Conservation (phyloP, 2,888 invertebrate genomes). For the Rotaria macrura region DNA sequence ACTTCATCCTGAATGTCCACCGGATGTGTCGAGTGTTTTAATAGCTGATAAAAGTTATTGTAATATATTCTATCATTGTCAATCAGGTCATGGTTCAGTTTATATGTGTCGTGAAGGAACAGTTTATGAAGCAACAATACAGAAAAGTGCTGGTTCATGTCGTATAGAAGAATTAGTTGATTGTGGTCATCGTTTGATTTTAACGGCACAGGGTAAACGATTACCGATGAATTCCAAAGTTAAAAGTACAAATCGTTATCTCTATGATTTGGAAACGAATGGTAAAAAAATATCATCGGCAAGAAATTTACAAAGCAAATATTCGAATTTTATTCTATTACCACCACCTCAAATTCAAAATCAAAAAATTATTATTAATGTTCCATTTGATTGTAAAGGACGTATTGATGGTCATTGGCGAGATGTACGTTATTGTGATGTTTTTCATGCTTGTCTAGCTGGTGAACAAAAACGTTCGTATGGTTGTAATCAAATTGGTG, state of each 20-base stretch:
- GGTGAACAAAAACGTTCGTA: slow-evolving; percentile 28
- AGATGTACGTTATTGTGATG: slow-evolving; percentile 30
- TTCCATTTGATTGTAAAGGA: slow-evolving; percentile 28
- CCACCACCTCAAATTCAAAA: neutral
- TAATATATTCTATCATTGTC: slow-evolving; percentile 33
- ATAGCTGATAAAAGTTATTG: slow-evolving; percentile 26
- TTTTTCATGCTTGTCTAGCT: slow-evolving; percentile 31
- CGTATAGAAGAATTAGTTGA: slow-evolving; percentile 18
- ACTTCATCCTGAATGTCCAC: slow-evolving; percentile 23
- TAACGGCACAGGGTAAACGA: slow-evolving; percentile 23
- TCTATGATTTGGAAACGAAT: neutral
- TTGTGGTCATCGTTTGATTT: slow-evolving; percentile 18
- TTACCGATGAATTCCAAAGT: neutral
- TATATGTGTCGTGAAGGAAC: slow-evolving; percentile 23
- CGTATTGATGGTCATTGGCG: slow-evolving; percentile 30
- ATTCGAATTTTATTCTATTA: slow-evolving; percentile 17
- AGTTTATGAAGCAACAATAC: slow-evolving; percentile 9
- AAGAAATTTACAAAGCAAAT: neutral
- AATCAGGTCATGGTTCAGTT: slow-evolving; percentile 21
- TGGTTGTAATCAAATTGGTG: slow-evolving; percentile 32
- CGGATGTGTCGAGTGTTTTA: neutral
- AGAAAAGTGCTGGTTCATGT: slow-evolving; percentile 1
- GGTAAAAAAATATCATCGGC: neutral
- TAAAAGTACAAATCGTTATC: neutral
- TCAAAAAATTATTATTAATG: neutral